A percentile compares a stretch with the other conserved stretches of the same genome.
Conservation (phyloP, 2,113 vertebrate genomes). For the Ellobius talpinus region DNA sequence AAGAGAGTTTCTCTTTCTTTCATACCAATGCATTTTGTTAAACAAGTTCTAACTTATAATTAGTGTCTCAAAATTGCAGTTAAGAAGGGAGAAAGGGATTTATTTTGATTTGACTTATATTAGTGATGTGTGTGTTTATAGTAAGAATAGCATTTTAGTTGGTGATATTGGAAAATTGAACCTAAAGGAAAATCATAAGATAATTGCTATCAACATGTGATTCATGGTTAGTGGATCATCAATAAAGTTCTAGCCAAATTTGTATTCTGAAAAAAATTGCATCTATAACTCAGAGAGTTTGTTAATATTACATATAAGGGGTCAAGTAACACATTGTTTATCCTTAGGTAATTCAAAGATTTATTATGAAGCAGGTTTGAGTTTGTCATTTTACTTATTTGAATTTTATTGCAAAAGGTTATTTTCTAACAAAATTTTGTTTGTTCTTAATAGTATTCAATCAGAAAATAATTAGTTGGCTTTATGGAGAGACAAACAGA, state of each 20-base stretch:
- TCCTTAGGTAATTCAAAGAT: constrained; percentile 8
- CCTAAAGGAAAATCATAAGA: neutral
- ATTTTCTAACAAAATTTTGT: constrained; percentile 26
- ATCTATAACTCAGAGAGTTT: neutral
- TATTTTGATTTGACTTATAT: neutral
- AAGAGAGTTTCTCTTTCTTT: constrained; percentile 3
- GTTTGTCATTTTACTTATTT: neutral
- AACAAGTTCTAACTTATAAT: neutral
- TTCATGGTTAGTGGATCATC: neutral
- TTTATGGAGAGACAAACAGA: neutral
- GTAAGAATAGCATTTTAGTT: constrained; percentile 10
- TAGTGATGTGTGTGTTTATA: neutral
- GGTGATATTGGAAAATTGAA: neutral
- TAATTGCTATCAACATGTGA: neutral
- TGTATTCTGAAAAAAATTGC: neutral
- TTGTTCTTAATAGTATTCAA: constrained; percentile 30
- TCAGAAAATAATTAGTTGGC: constrained; percentile 23
- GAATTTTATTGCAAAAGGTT: neutral
- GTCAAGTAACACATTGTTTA: neutral
- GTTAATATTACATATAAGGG: neutral
- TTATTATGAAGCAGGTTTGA: constrained; percentile 20
- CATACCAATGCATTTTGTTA: constrained; percentile 42
- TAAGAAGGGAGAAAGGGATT: neutral
- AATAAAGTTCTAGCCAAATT: neutral
- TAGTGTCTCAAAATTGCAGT: constrained; percentile 36